Evolutionary conservation across 2,888 invertebrate species (phyloP), one percentile per base, ranked within the genome.

Genomic region (Microlaimidae sp.): DNA sequence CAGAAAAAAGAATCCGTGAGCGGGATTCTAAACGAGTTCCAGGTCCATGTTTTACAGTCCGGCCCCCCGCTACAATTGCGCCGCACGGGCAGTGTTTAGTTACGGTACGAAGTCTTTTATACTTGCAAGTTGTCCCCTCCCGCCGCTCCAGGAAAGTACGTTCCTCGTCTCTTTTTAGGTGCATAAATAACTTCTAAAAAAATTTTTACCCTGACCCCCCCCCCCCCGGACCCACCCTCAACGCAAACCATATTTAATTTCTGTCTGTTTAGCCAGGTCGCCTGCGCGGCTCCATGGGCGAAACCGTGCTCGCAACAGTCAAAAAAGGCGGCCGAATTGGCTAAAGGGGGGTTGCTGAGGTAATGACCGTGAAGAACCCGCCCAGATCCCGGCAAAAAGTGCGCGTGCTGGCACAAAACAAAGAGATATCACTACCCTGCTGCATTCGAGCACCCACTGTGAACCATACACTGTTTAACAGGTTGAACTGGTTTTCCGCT

Each of bases 211-310:
- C 85, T 79, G 70, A 97, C 97, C 73, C 93, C 97, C 2, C 83
- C 81, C 42, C 84, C 83, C 0, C 95, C 95, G 0, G 92, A 87
- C 49, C 95, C 95, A 40, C 85, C 85, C 58, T 79, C 78, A n/a
- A 90, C 73, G 4, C 87, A 85, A n/a, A 0, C 97, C 97, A 70
- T 95, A 97, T 71, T 92, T 89, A 63, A 97, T 93, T 72, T 86
- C 85, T 0, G 87, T 89, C 73, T 97, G 95, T 67, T 86, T 87
- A 25, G 90, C 87, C 51, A 97, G 77, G 72, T 93, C 93, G 67
- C 93, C 92, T 0, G 88, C 90, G 65, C 84, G 85, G n/a, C 70
- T 89, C 87, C 53, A 95, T 92, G 1, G 90, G 88, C 17, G 84
- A 83, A 63, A 87, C 87, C 85, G 88, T 86, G 13, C 87, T 77